phyloP scores from a whole-genome alignment of 2,888 invertebrate species.

The Drosophila percnosoma region DNA sequence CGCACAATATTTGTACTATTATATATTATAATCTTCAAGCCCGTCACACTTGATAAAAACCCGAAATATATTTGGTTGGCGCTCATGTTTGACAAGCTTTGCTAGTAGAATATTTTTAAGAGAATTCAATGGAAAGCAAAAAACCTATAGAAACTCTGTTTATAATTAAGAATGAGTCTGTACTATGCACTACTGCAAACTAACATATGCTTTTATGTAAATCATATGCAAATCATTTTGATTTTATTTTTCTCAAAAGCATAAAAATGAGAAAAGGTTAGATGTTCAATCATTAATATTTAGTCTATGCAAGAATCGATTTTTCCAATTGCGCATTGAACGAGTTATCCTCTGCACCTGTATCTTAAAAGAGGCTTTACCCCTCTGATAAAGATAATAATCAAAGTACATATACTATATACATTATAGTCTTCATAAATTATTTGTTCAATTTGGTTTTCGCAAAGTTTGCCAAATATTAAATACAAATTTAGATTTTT shows the following conservation, averaged over 20 bases:
- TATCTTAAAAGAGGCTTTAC: neutral
- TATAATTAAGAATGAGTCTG: neutral
- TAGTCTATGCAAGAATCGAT: neutral
- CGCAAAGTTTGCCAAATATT: neutral
- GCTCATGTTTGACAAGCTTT: constrained; percentile 3
- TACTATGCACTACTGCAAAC: neutral
- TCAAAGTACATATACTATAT: neutral
- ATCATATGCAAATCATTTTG: neutral
- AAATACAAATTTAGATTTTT: neutral
- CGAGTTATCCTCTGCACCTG: neutral
- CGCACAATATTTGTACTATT: constrained; percentile 19
- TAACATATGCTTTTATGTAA: neutral
- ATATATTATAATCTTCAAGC: constrained; percentile 1
- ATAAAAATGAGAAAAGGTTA: neutral
- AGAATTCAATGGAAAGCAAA: neutral
- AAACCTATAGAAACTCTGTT: neutral
- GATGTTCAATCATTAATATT: neutral
- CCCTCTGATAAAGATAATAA: neutral
- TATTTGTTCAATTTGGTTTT: neutral
- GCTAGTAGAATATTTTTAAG: neutral
- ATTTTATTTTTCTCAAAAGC: neutral
- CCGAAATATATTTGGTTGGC: neutral
- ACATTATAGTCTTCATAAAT: neutral
- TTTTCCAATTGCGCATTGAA: neutral
- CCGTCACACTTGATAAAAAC: constrained; percentile 10